A percentile compares a stretch with the other conserved stretches of the same genome.
Conservation (phyloP, 2,113 vertebrate genomes). For the Elephas maximus region DNA sequence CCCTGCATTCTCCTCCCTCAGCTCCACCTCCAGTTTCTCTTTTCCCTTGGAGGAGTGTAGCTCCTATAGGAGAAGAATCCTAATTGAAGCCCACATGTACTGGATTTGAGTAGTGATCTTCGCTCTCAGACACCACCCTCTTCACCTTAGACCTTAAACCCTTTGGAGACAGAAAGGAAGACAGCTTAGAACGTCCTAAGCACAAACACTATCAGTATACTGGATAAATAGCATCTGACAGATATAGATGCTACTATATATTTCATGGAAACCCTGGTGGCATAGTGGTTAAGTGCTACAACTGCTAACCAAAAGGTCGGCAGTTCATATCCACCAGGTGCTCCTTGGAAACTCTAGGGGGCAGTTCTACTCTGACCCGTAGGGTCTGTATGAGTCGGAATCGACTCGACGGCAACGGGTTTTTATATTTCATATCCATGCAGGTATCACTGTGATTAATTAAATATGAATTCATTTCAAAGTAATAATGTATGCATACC, state of each 20-base stretch:
- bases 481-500: neutral
- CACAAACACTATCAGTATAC: neutral
- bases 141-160: neutral
- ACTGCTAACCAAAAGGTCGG: too few species aligned
- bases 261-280: too few species aligned
- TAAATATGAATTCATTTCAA: conserved; percentile 13
- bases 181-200: neutral
- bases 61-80: neutral
- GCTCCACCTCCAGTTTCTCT: neutral
- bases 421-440: neutral
- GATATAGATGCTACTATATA: neutral
- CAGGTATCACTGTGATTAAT: conserved; percentile 5
- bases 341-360: too few species aligned
- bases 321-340: too few species aligned
- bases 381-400: too few species aligned
- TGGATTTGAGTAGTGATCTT: neutral
- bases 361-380: too few species aligned
- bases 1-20: neutral
- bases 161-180: neutral
- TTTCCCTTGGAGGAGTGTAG: neutral
- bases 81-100: neutral
- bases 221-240: neutral
- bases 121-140: neutral
- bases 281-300: too few species aligned
- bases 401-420: too few species aligned